phyloP scores from a whole-genome alignment of 2,888 invertebrate species.

The Calameuta idolon region DNA sequence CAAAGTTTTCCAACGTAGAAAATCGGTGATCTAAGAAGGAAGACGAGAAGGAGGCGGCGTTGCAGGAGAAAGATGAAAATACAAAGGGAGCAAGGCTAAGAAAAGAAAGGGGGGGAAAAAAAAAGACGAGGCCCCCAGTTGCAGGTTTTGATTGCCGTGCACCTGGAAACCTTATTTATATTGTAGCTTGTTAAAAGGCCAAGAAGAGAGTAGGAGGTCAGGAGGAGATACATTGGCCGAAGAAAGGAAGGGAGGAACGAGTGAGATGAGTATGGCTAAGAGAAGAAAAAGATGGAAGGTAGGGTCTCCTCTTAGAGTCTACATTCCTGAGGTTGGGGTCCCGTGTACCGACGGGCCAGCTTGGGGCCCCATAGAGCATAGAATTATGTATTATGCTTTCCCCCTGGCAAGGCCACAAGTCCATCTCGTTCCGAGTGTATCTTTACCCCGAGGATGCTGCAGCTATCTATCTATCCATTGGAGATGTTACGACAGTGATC shows the following conservation, averaged over 20 bases:
- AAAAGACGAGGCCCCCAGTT: conserved; percentile 20
- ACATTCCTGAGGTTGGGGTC: conserved; percentile 52
- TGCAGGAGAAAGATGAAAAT: conserved; percentile 7
- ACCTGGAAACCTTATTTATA: conserved; percentile 51
- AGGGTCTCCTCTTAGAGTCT: conserved; percentile 24
- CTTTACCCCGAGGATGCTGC: neutral
- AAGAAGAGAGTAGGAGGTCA: conserved; percentile 24
- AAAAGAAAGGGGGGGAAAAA: conserved; percentile 12
- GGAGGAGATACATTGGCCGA: conserved; percentile 16
- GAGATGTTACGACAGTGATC: neutral
- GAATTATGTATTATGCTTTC: conserved; percentile 15
- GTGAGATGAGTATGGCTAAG: conserved; percentile 21
- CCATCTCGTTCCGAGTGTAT: conserved; percentile 1
- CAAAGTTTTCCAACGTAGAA: neutral
- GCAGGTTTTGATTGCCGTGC: conserved; percentile 23
- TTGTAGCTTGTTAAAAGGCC: conserved; percentile 51
- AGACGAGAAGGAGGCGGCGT: neutral
- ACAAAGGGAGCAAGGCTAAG: conserved; percentile 16
- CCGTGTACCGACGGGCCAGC: conserved; percentile 18
- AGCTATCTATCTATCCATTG: neutral
- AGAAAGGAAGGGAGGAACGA: conserved; percentile 18
- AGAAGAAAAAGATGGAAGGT: conserved; percentile 24
- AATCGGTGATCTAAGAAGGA: neutral
- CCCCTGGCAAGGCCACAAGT: neutral
- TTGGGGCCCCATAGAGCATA: conserved; percentile 15